Conservation (phyloP, 2,113 vertebrate species). For the Atherinomorus stipes region DNA sequence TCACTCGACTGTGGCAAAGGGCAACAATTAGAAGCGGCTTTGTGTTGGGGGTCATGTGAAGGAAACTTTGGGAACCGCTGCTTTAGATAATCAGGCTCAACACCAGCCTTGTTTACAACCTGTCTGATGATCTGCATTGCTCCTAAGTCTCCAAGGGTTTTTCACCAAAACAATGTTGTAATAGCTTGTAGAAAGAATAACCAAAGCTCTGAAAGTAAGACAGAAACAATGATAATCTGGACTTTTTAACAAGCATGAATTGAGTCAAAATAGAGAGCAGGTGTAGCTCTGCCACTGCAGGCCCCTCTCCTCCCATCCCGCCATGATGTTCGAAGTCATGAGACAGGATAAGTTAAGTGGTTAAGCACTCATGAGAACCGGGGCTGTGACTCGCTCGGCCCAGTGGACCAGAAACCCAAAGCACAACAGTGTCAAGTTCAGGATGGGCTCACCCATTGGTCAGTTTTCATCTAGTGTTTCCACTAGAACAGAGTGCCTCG, state of each 20-base stretch:
- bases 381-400: slow-evolving; percentile 54
- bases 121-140: not conserved
- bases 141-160: slow-evolving; percentile 1
- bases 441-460: slow-evolving; percentile 38
- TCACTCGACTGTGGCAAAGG: not conserved
- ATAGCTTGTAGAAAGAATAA: not conserved
- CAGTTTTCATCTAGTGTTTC: slow-evolving; percentile 25
- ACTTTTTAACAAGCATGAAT: not conserved
- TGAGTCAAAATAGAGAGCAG: slow-evolving; percentile 18
- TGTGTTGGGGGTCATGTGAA: slow-evolving; percentile 3
- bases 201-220: slow-evolving; percentile 4
- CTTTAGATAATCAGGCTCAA: slow-evolving; percentile 17
- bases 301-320: slow-evolving; percentile 15
- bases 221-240: not conserved
- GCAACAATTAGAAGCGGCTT: not conserved
- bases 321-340: slow-evolving; percentile 26
- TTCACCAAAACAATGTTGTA: not conserved
- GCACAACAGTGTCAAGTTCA: slow-evolving; percentile 63
- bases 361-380: slow-evolving; percentile 44
- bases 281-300: slow-evolving; percentile 13
- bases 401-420: slow-evolving; percentile 69
- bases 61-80: slow-evolving; percentile 2
- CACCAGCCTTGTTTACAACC: slow-evolving; percentile 12
- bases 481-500: slow-evolving; percentile 1
- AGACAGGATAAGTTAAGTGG: slow-evolving; percentile 57